Percentiles rank a stretch among this genome's conserved stretches.
Evolutionary conservation across 2,888 invertebrate genomes (phyloP).

Genomic region (Ommatoiulus sabulosus): DNA sequence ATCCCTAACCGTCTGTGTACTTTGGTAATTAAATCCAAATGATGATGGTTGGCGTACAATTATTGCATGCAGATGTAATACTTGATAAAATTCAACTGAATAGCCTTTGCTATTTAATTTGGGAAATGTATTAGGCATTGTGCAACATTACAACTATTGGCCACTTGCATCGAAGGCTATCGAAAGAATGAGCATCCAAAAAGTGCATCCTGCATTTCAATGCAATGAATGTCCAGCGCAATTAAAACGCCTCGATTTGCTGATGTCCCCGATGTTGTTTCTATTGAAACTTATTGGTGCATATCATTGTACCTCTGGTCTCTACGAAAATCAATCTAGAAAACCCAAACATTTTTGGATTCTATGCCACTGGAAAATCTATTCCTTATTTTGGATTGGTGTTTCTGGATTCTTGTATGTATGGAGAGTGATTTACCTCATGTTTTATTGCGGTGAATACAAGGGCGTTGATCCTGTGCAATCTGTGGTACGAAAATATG

Average conservation of each 20-base stretch:
- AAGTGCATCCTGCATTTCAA: background rate
- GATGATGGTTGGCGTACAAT: background rate
- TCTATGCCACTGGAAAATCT: background rate
- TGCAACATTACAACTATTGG: background rate
- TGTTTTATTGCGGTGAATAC: background rate
- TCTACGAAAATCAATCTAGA: background rate
- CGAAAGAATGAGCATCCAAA: background rate
- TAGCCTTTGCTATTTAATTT: background rate
- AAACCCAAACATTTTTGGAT: background rate
- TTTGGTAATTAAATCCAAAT: background rate
- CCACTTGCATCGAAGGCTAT: background rate
- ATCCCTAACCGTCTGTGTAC: background rate
- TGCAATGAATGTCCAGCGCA: background rate
- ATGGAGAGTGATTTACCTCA: background rate
- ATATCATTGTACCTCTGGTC: background rate
- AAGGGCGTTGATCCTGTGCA: background rate
- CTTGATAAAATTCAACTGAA: background rate
- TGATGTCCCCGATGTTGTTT: background rate
- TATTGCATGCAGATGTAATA: background rate
- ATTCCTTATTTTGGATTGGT: background rate
- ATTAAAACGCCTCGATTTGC: background rate
- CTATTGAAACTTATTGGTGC: background rate
- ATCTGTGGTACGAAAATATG: background rate
- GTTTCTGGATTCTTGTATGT: background rate
- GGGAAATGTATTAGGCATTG: background rate